Percentiles rank a stretch among this genome's conserved stretches.
phyloP scores from a whole-genome alignment of 2,888 invertebrate genomes.

The Eupeodes latifasciatus region DNA sequence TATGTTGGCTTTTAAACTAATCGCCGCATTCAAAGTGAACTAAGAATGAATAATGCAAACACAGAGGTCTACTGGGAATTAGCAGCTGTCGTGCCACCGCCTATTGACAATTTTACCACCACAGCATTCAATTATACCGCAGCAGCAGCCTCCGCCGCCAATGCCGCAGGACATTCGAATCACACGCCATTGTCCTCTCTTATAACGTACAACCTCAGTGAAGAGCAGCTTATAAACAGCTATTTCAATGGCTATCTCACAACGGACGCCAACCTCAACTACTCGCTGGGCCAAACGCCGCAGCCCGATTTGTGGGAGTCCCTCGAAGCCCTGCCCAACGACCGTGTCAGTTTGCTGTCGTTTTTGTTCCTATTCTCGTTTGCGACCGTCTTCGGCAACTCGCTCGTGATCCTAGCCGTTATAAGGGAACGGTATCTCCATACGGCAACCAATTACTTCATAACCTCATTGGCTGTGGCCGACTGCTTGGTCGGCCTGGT shows the following conservation, averaged over 20 bases:
- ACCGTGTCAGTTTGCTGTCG: constrained; percentile 91
- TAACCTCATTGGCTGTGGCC: constrained; percentile 97
- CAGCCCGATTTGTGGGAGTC: constrained; percentile 83
- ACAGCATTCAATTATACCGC: constrained; percentile 38
- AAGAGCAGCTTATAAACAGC: constrained; percentile 81
- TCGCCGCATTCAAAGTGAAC: constrained; percentile 62
- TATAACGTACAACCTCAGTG: constrained; percentile 83
- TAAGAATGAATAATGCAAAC: constrained; percentile 82
- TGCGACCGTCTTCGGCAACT: constrained; percentile 97
- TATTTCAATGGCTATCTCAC: constrained; percentile 81
- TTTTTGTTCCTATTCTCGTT: constrained; percentile 94
- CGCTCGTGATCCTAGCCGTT: constrained; percentile 96
- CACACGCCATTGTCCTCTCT: constrained; percentile 78
- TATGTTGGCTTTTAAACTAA: constrained; percentile 63
- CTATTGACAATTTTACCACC: constrained; percentile 57
- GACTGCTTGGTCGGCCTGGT: constrained; percentile 98
- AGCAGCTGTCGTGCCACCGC: constrained; percentile 77
- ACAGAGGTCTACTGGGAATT: constrained; percentile 79
- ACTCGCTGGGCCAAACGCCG: constrained; percentile 76
- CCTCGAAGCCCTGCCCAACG: constrained; percentile 86
- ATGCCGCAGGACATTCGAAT: constrained; percentile 20
- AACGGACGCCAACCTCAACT: constrained; percentile 65
- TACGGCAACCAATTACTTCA: constrained; percentile 98
- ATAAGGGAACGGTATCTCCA: constrained; percentile 96
- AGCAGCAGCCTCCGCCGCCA: constrained; percentile 1